These are phyloP conservation scores for Erpetoichthys calabaricus DNA, from an alignment of 2,797 vertebrate genomes.

Conservation along the genomic window DNA sequence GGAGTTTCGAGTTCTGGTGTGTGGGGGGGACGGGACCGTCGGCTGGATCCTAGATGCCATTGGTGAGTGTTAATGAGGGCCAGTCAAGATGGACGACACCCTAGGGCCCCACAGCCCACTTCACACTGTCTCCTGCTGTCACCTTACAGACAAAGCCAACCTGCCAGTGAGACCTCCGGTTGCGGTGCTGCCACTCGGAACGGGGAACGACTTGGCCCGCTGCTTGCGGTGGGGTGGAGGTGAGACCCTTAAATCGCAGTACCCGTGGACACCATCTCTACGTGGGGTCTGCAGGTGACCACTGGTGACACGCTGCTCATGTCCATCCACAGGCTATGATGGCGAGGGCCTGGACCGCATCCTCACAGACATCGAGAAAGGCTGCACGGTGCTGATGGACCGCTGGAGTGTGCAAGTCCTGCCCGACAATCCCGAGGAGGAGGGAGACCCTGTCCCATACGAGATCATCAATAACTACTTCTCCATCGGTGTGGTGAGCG, in stretches of 20 bases:
- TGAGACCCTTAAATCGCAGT: conserved; percentile 28
- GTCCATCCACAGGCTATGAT: conserved; percentile 59
- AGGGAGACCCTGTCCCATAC: conserved; percentile 75
- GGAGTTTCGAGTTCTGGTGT: conserved; percentile 69
- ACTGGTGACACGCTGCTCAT: not conserved
- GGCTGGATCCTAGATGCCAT: conserved; percentile 87
- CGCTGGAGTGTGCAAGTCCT: conserved; percentile 77
- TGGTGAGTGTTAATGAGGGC: conserved; percentile 40
- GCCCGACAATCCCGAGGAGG: conserved; percentile 50
- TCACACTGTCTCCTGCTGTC: conserved; percentile 4
- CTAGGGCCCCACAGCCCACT: not conserved
- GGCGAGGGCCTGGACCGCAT: conserved; percentile 68
- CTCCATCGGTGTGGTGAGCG: conserved; percentile 84
- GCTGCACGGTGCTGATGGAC: conserved; percentile 58
- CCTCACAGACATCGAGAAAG: conserved; percentile 65
- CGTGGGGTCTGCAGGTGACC: not conserved
- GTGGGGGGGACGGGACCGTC: conserved; percentile 84
- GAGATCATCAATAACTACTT: conserved; percentile 96
- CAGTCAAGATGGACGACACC: not conserved
- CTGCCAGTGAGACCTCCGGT: conserved; percentile 59
- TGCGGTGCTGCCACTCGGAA: conserved; percentile 78
- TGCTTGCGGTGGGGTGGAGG: conserved; percentile 91
- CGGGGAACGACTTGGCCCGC: conserved; percentile 84
- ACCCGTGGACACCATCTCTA: not conserved
- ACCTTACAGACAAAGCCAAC: conserved; percentile 62